Base-by-base conservation (phyloP, 2,113 vertebrate species). In the Anolis carolinensis region DNA sequence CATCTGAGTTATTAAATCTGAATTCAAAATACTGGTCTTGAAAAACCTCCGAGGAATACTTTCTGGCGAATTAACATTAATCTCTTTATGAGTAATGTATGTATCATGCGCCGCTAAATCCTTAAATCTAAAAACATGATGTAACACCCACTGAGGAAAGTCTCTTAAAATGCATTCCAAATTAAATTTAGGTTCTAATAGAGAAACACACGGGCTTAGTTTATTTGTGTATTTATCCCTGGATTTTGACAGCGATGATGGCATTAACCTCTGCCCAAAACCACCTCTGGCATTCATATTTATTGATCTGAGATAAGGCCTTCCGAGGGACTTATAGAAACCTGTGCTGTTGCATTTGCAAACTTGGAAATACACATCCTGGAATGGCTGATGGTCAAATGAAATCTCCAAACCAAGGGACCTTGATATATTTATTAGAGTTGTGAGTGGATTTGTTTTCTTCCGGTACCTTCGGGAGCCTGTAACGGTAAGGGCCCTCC, bases 151-250 rank as follows among this genome's bases (percentile, higher is more conserved):
- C 39, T 34, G 73, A 44, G 52, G 50, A 68, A n/a, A 86, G 1
- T 11, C n/a, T 62, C 10, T 34, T 36, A 50, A 67, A 81, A 75
- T 48, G 44, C 13, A 14, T 81, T 32, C 70, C 50, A 65, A 81
- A 81, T 86, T 81, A 67, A 32, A 81, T 84, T 75, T 65, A 65
- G 55, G 48, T 23, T 79, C 70, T 39, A 48, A 48, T 1, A 62
- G 71, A 62, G 27, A 73, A 59, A 36, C 32, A 71, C 34, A 23
- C 34, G 23, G 39, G 52, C 70, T 63, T 16, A 32, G 55, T 63
- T 63, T 50, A 86, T 65, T 74, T 81, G 78, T 86, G 36, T 67
- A 34, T 67, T 81, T 67, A 74, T 81, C 70, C 62, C 70, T 30
- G 30, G 36, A 48, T 86, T 74, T 73, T 23, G 27, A 67, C 30